Conservation (phyloP, 2,113 vertebrate genomes). For the Melanocharis versteri region DNA sequence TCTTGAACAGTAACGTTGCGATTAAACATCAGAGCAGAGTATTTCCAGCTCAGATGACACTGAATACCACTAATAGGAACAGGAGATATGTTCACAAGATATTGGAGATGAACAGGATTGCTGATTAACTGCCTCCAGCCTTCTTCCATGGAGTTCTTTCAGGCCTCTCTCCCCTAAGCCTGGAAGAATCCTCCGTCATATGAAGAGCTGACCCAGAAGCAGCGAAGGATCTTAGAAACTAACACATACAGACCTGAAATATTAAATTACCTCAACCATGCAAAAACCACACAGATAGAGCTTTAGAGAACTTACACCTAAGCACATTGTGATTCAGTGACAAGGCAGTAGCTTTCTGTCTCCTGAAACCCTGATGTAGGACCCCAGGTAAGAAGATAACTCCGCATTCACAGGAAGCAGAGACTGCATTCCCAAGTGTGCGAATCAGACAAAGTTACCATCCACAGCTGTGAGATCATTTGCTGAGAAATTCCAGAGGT, state of each 20-base stretch:
- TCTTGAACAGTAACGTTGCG: neutral
- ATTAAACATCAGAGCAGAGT: neutral
- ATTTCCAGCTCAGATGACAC: neutral
- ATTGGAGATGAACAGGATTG: neutral
- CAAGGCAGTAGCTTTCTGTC: neutral
- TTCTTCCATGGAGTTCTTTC: neutral
- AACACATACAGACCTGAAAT: neutral
- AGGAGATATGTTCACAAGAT: neutral
- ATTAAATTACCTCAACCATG: neutral
- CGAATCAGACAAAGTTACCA: neutral
- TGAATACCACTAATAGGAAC: neutral
- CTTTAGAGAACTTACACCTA: neutral
- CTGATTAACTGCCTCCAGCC: neutral
- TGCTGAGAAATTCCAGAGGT: neutral
- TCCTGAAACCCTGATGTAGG: neutral
- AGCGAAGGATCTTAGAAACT: neutral
- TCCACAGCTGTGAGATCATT: neutral
- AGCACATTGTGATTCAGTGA: rapidly evolving
- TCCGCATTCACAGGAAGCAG: neutral
- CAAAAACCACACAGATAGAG: neutral
- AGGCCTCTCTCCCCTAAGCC: neutral
- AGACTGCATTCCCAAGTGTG: neutral
- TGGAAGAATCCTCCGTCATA: neutral
- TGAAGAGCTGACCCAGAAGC: neutral
- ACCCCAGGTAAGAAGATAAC: neutral